phyloP scores from a whole-genome alignment of 2,797 vertebrate genomes.

The Coluber constrictor region DNA sequence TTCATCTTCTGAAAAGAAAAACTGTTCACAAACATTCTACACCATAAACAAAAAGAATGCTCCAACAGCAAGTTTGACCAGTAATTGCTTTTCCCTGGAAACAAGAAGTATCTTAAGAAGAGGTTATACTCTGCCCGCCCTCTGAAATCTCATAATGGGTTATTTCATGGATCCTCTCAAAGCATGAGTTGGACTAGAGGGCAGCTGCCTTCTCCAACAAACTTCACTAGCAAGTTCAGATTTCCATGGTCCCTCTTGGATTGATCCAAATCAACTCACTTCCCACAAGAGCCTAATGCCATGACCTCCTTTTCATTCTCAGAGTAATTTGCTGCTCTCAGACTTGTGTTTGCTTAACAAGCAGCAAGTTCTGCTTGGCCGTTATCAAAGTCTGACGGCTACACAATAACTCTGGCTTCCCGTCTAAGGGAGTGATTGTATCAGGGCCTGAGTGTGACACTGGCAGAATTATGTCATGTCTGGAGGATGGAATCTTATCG shows the following conservation, averaged over 20 bases:
- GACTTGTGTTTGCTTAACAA: constrained; percentile 15
- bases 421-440: constrained; percentile 25
- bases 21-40: neutral
- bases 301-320: neutral
- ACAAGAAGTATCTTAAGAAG: neutral
- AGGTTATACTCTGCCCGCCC: neutral
- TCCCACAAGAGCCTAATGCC: neutral
- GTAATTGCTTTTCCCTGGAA: neutral
- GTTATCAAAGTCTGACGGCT: constrained; percentile 35
- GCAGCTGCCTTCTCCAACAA: neutral
- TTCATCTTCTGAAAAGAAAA: neutral
- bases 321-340: constrained; percentile 11
- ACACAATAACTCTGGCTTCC: constrained; percentile 38
- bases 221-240: neutral
- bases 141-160: neutral
- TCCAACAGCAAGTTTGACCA: neutral
- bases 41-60: neutral
- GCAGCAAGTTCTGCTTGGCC: constrained; percentile 3
- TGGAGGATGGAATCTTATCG: constrained; percentile 22
- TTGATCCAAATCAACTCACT: neutral
- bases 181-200: neutral
- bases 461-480: constrained; percentile 38
- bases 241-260: neutral
- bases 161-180: neutral
- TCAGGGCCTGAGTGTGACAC: constrained; percentile 15